These are phyloP conservation scores for Eilema sororculum DNA, from an alignment of 2,888 invertebrate genomes.

Conservation along the genomic window DNA sequence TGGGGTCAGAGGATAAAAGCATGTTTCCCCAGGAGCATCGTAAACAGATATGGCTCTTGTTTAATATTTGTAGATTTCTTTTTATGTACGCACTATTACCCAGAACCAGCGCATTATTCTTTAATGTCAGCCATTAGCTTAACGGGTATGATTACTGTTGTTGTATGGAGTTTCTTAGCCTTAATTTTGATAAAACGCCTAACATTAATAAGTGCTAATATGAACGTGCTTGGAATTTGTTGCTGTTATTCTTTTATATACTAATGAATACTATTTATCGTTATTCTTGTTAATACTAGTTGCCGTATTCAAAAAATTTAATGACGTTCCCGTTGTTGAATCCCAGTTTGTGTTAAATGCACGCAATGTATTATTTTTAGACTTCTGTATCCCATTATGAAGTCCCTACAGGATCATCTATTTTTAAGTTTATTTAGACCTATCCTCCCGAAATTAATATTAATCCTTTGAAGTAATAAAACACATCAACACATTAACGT, in stretches of 20 bases:
- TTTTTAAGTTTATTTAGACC: neutral
- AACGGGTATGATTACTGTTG: slow-evolving; percentile 4
- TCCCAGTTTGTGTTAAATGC: no score
- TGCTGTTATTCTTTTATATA: neutral
- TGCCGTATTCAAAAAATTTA: no score
- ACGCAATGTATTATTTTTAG: no score
- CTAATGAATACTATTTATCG: neutral
- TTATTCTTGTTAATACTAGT: no score
- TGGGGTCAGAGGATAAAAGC: slow-evolving; percentile 5
- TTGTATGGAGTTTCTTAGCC: slow-evolving; percentile 1
- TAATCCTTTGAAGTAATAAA: neutral
- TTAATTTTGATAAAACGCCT: neutral
- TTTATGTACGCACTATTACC: neutral
- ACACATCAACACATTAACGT: neutral
- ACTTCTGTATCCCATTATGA: neutral
- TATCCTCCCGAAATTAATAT: neutral
- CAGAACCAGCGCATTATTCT: neutral
- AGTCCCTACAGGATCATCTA: neutral
- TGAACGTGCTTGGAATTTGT: neutral
- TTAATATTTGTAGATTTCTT: neutral
- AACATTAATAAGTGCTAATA: no score
- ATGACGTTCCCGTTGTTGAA: no score
- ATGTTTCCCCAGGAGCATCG: slow-evolving; percentile 11
- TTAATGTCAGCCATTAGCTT: slow-evolving; percentile 2
- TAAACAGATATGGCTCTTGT: slow-evolving; percentile 1